Evolutionary conservation across 1,140 invertebrate species (phyloP), one percentile per base, ranked within the genome.

Genomic region (Scaptomyza pallida): DNA sequence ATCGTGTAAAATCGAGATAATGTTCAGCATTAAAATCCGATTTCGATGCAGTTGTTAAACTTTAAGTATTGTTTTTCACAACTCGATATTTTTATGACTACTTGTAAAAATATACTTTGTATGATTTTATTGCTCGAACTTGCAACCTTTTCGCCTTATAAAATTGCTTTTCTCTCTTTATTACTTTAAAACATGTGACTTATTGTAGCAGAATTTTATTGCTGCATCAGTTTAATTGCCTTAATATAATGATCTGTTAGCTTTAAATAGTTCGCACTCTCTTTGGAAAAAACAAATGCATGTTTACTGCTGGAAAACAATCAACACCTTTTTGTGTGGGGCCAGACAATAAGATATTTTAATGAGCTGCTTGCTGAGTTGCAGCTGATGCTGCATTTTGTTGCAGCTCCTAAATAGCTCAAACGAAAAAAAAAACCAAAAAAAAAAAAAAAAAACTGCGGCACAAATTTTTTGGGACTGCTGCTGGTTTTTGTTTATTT

Each of bases 301-400:
- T 65, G 54, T 74, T 74, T 74, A 74, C 48, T 65, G 68, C 60
- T 23, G 37, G 54, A 19, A 44, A 71, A 59, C 72, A 55, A 59
- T 74, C 67, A 74, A 74, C 72, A 74, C 72, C 60, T 61, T 48
- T 35, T 52, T n/a, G n/a, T n/a, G n/a, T n/a, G n/a, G 37, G 37
- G 1, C 52, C 60, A 70, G 59, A 41, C 43, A 30, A 23, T n/a
- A 51, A 70, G 60, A 70, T 37, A 72, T 50, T 75, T 75, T 75
- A 72, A 75, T 75, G 62, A 72, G 68, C 68, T 71, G 54, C 43
- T 15, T 21, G 26, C 17, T 65, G 68, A 75, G 35, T 41, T 52
- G 30, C 40, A 55, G 35, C 19, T 15, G 21, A n/a, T 41, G 8
- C 54, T 16, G 51, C 47, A 47, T 41, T 30, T 45, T 55, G 35